Evolutionary conservation across 2,113 vertebrate species (phyloP).

Genomic region (Picathartes gymnocephalus): DNA sequence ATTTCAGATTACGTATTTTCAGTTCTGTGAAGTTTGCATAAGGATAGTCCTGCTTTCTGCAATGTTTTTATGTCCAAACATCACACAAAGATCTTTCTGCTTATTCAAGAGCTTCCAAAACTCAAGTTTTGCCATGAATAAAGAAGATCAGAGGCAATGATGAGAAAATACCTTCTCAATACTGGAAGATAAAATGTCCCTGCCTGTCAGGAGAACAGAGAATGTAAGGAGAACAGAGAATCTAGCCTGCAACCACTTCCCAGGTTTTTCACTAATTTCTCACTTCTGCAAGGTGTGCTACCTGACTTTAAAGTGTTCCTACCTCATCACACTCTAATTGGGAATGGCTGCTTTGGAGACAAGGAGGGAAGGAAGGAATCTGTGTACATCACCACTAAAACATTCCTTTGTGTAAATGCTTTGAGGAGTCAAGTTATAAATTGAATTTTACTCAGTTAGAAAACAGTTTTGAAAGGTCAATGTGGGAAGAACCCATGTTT

Average conservation of each 20-base stretch:
- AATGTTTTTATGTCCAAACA: background rate
- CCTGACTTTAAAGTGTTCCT: background rate
- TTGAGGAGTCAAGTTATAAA: background rate
- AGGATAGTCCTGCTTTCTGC: background rate
- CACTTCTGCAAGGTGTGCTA: background rate
- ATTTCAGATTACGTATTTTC: background rate
- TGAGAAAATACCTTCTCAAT: background rate
- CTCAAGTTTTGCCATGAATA: background rate
- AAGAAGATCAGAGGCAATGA: background rate
- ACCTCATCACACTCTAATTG: background rate
- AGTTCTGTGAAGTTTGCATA: background rate
- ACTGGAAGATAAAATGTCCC: background rate
- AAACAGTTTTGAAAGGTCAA: background rate
- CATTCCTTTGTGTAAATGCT: background rate
- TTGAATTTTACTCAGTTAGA: background rate
- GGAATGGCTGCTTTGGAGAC: background rate
- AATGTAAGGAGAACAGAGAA: background rate
- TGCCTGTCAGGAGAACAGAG: background rate
- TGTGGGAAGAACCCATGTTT: accelerated
- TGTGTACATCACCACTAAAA: background rate
- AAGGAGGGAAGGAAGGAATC: background rate
- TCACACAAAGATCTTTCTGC: background rate
- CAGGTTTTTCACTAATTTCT: background rate
- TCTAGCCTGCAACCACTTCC: background rate
- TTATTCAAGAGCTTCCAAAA: background rate